Conservation (phyloP, 2,797 vertebrate species). For the Chelon auratus region DNA sequence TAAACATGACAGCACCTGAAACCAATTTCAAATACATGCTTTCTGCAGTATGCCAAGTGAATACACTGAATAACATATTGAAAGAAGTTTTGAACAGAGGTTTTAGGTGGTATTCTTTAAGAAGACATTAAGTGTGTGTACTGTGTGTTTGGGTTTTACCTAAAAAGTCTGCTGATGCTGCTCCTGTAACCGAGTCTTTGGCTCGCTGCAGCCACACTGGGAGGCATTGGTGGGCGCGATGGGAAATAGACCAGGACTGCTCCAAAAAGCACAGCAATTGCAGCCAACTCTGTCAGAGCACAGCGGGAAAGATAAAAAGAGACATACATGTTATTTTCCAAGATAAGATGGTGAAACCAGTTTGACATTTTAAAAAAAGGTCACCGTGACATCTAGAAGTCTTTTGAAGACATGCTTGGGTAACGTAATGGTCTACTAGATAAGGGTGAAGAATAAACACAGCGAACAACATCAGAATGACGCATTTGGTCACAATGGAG, state of each 20-base stretch:
- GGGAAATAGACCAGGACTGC: constrained; percentile 93
- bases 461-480: neutral
- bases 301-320: constrained; percentile 22
- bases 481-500: neutral
- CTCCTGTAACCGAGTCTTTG: constrained; percentile 94
- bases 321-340: constrained; percentile 12
- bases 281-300: constrained; percentile 87
- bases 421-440: constrained; percentile 6
- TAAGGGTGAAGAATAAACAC: constrained; percentile 3
- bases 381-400: constrained; percentile 28
- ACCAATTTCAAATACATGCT: constrained; percentile 19
- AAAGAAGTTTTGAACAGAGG: neutral
- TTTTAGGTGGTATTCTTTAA: constrained; percentile 11
- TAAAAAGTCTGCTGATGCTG: constrained; percentile 94
- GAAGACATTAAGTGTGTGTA: constrained; percentile 4
- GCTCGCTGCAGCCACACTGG: constrained; percentile 96
- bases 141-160: constrained; percentile 78
- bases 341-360: constrained; percentile 16
- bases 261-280: constrained; percentile 88
- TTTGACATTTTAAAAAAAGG: constrained; percentile 50
- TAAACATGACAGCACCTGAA: constrained; percentile 23
- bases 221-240: constrained; percentile 92
- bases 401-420: constrained; percentile 10
- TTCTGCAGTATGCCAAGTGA: too few relatives aligned
- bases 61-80: constrained; percentile 20